Base-by-base conservation (phyloP, 2,797 vertebrate species). In the Podargus strigoides region DNA sequence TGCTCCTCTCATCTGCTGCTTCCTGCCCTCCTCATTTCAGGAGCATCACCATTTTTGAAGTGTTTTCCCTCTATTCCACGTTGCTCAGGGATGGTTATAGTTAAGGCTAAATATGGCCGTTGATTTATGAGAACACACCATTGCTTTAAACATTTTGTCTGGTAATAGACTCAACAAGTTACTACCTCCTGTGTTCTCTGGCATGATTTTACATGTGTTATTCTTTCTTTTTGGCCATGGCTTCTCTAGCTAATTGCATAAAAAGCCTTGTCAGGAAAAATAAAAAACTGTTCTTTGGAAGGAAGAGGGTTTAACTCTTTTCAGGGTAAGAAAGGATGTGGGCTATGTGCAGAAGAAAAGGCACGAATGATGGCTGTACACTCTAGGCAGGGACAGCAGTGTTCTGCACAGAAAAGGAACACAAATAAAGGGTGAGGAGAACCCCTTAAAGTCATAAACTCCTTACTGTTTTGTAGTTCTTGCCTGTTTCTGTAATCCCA, bases 151-250 rank as follows among this genome's bases (percentile, higher is more conserved):
- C 85, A 58, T 94, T 94, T 95, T 88, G 42, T 64, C 80, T 93
- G 74, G 77, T 96, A 97, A 95, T 72, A 95, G 93, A 96, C 92
- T 94, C 93, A 92, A 93, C 94, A 96, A 95, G 89, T 95, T 91
- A 74, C 90, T 95, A 93, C 85, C 70, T 94, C 91, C 58, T 88
- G 70, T 74, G 44, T 55, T 92, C 58, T 95, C 85, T 91, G 87
- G 87, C 32, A 1, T 64, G 88, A 41, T 68, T 94, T 95, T 86
- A 77, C 49, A 49, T 28, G 19, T 86, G 86, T 83, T 93, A 50
- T 96, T 93, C 73, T 91, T 95, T 94, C 80, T 78, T 90, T 90
- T 76, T 94, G 94, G 93, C 90, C 13, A 22, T 11, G 56, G 63
- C 39, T 94, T 92, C 80, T 85, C 76, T 28, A 83, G 84, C 62